Base-by-base conservation (phyloP, 1,140 invertebrate species). In the Araneus ventricosus region DNA sequence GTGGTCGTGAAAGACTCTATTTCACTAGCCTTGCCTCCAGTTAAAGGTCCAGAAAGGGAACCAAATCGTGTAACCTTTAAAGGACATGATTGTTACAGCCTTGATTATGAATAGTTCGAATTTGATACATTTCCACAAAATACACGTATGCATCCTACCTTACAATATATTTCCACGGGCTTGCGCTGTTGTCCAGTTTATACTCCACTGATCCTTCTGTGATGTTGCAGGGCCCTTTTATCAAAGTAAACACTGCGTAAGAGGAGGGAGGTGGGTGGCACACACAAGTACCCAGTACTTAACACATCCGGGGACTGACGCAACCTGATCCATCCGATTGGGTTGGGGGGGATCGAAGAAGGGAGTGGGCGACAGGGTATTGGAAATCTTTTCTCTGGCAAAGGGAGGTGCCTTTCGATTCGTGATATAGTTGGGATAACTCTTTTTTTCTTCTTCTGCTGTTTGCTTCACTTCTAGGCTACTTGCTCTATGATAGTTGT, bases 391-490 rank as follows among this genome's bases (percentile, higher is more conserved):
- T 92, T 41, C 67, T 67, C 59, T 70, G 24, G 41, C 41, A 45
- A 45, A 45, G 41, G 41, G 41, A 45, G 41, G 34, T 37, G 86
- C 61, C 86, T 37, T 90, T 30, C 27, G 34, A 41, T 39, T 90
- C 34, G 52, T 79, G 70, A 57, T 88, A 89, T 37, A 79, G 88
- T 80, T 61, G 24, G 52, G 52, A 34, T 37, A 61, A 45, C 30
- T 45, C 30, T 88, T 88, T 80, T 70, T 79, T 89, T n/a, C 34
- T 30, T 6, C 24, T 8, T 45, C 41, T 45, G 8, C 41, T 92
- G 82, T 92, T 92, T 92, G 82, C 90, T 85, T 92, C 90, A 92
- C 90, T 92, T 92, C 41, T 92, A 59, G 30, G 89, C 89, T 82
- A 87, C 45, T 87, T 61, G 85, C 57, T 87, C 24, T 87, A 87